Conservation (phyloP, 2,797 vertebrate species). For the Enteromius afrohamiltoni region DNA sequence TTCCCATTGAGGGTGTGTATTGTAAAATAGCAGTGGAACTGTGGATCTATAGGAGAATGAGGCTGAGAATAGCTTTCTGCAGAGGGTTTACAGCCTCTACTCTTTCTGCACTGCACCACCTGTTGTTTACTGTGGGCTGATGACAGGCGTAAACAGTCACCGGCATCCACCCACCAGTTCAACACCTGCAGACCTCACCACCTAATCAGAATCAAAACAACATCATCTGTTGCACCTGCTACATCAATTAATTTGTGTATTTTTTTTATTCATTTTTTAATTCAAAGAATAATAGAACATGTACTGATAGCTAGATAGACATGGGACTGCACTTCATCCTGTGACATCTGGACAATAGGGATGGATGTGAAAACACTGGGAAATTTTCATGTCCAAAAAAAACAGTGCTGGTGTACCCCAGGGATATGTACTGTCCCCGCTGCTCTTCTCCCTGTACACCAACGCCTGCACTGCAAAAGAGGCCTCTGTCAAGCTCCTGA, state of each 20-base stretch:
- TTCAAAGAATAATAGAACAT: not conserved
- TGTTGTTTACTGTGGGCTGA: constrained; percentile 10
- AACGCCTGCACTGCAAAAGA: too few relatives aligned
- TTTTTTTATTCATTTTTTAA: not conserved
- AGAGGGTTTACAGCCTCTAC: not conserved
- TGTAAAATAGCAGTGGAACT: not conserved
- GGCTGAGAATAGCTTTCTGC: constrained; percentile 11
- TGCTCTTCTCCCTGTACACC: too few relatives aligned
- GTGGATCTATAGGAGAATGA: constrained; percentile 7
- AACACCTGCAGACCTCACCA: constrained; percentile 33
- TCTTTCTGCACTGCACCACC: constrained; percentile 29
- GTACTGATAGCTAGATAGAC: too few relatives aligned
- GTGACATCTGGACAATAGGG: too few relatives aligned
- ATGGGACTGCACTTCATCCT: too few relatives aligned
- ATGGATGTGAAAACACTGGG: too few relatives aligned
- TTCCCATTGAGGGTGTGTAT: not conserved
- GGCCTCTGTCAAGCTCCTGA: too few relatives aligned
- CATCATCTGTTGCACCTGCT: not conserved
- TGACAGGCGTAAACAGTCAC: constrained; percentile 19
- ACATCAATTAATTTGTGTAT: not conserved
- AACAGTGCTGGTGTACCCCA: too few relatives aligned
- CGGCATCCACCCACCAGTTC: constrained; percentile 12
- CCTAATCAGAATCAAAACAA: constrained; percentile 9
- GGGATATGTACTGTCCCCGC: too few relatives aligned
- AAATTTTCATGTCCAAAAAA: not conserved